phyloP scores from a whole-genome alignment of 2,113 vertebrate genomes.

The Limnothrissa miodon region DNA sequence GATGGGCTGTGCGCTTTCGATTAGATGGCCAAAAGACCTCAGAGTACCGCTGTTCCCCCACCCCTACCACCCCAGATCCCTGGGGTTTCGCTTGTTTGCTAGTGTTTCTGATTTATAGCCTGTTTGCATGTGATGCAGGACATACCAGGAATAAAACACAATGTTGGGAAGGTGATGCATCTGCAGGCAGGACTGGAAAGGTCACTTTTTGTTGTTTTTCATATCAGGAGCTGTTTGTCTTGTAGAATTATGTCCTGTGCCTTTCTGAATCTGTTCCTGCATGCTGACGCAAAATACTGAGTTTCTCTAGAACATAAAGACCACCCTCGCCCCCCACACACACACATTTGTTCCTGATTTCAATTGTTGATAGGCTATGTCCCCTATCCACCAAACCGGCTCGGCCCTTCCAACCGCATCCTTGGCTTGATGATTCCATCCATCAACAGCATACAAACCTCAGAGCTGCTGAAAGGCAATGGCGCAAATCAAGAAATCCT shows the following conservation, averaged over 20 bases:
- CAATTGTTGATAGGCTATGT: constrained; percentile 18
- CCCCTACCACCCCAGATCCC: not conserved
- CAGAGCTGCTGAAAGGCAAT: too few species aligned
- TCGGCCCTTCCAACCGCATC: too few species aligned
- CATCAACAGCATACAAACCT: too few species aligned
- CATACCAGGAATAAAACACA: constrained; percentile 38
- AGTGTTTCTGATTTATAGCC: constrained; percentile 42
- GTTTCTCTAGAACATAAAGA: not conserved
- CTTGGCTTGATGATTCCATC: too few species aligned
- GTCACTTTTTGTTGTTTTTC: constrained; percentile 44
- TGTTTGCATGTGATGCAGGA: constrained; percentile 28
- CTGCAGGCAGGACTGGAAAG: constrained; percentile 39
- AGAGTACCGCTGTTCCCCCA: not conserved
- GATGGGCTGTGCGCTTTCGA: not conserved
- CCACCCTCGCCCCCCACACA: too few species aligned
- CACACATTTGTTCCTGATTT: not conserved
- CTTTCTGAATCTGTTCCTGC: not conserved
- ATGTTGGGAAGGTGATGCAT: constrained; percentile 41
- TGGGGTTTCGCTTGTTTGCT: constrained; percentile 16
- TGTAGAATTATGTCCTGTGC: not conserved
- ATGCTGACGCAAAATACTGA: not conserved
- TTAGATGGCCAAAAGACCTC: constrained; percentile 16
- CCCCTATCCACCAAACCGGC: too few species aligned
- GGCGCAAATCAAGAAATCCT: too few species aligned
- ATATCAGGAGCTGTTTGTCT: constrained; percentile 34